Base-by-base conservation (phyloP, 2,888 invertebrate genomes). In the Pristionchus arcanus region DNA sequence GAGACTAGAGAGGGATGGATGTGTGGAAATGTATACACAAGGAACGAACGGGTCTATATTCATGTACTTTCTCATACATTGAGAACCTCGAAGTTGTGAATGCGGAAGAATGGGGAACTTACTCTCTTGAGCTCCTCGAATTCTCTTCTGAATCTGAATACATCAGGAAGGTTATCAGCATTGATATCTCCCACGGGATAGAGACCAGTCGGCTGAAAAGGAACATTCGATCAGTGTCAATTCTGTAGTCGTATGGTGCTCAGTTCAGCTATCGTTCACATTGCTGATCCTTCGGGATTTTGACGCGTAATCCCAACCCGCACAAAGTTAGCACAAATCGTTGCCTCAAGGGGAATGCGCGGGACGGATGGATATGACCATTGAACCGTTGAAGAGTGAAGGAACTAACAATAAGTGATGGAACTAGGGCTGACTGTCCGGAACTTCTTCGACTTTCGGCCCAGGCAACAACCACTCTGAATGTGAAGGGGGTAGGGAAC, bases 71-170 rank as follows among this genome's bases (percentile, higher is more conserved):
- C 63, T 25, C 63, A 63, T n/a, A 63, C 63, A 25, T 63, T 49
- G 31, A 25, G 74, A 74, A 74, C 37, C 37, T 42, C 21, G 19
- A 9, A 42, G 7, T 31, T n/a, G 34, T 34, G 7, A 5, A 19
- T 34, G 25, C 37, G 34, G 42, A 49, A 81, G 42, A 42, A 37
- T 9, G 42, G 55, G 49, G 31, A 55, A 88, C 87, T 74, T 9
- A 88, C 87, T 13, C 25, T 74, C 55, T 55, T 71, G 53, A 88
- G 87, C 55, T 88, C 87, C 34, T 88, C 87, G 74, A 88, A 89
- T 42, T 89, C 81, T 89, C 89, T 81, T 89, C 89, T 81, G 89
- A 89, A 89, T 83, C 89, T 63, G 89, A 89, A 81, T 2, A 89
- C 83, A 19, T 89, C 89, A 42, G 89, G 89, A 71, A 88, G 55